phyloP scores from a whole-genome alignment of 1,140 invertebrate species.

The Eciton burchellii region DNA sequence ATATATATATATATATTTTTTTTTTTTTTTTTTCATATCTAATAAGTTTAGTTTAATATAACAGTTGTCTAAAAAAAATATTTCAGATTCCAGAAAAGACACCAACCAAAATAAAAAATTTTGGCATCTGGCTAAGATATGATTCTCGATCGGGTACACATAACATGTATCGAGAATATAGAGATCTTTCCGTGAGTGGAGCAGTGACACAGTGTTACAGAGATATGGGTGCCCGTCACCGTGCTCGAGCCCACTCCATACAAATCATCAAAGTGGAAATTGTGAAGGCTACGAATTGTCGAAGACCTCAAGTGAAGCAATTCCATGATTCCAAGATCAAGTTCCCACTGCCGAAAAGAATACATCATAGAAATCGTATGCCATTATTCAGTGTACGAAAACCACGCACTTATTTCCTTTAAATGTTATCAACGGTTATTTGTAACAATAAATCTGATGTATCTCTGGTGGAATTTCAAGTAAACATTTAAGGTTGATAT shows the following conservation, averaged over 20 bases:
- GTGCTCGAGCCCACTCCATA: conserved; percentile 98
- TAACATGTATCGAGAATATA: conserved; percentile 99
- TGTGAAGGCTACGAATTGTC: conserved; percentile 94
- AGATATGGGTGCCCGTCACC: conserved; percentile 99
- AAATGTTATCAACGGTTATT: conserved; percentile 78
- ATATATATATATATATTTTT: too few species aligned
- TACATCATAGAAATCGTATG: conserved; percentile 93
- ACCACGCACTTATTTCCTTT: conserved; percentile 97
- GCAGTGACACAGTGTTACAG: conserved; percentile 99
- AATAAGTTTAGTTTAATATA: too few species aligned
- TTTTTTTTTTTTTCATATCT: too few species aligned
- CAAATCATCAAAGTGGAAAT: conserved; percentile 99
- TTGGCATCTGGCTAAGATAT: conserved; percentile 99
- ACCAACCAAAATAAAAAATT: conserved; percentile 98
- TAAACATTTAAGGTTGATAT: too few species aligned
- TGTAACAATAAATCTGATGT: too few species aligned
- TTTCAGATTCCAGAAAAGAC: conserved; percentile 94
- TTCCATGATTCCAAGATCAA: conserved; percentile 98
- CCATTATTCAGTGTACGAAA: conserved; percentile 94
- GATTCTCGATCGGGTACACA: conserved; percentile 99
- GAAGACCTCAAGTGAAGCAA: conserved; percentile 97
- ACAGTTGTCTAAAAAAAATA: conserved; percentile 31
- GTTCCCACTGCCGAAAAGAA: conserved; percentile 98
- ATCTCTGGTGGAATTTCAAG: too few species aligned
- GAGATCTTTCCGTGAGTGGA: conserved; percentile 96